Evolutionary conservation across 1,140 invertebrate species (phyloP), one percentile per base, ranked within the genome.

Genomic region (Cydia splendana): DNA sequence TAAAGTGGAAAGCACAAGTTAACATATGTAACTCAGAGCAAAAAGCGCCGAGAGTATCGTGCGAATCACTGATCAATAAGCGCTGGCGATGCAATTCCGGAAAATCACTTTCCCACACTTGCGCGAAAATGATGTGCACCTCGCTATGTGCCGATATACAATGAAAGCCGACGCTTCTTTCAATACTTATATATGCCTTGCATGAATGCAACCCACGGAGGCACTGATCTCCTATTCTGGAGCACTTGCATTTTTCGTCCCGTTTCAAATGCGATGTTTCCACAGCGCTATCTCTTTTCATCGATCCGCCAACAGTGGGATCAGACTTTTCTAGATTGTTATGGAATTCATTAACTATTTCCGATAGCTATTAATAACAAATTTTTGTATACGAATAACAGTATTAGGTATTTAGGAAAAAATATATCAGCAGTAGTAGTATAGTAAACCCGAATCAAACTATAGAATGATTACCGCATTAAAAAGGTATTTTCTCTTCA

Each of bases 141-240:
- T 30, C 74, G 51, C 79, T 77, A 79, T 75, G 78, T 75, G 81
- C 82, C 77, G 80, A 83, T 80, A 76, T 75, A 82, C 86, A 88
- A 89, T 89, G 88, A 85, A 85, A 85, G 83, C 80, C 74, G 76
- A 83, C 82, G 79, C 83, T 75, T 75, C 78, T 81, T 76, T 82
- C 81, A 82, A 85, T 86, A 86, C 87, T 87, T 89, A 82, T 91
- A 89, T 91, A 91, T 88, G 84, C 77, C 77, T 78, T 77, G 82
- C 84, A 86, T 81, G 78, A 81, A 81, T 77, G 62, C 76, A 78
- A 53, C n/a, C 74, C 76, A 76, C 80, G 71, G 77, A 78, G 30
- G 76, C 81, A 79, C 77, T 80, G 76, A 73, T 67, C 65, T 38
- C 67, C 67, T 71, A 38, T 71, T 71, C 67, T 42, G 30, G 30